Evolutionary conservation across 2,113 vertebrate species (phyloP).

Genomic region (Poeciliopsis retropinna): DNA sequence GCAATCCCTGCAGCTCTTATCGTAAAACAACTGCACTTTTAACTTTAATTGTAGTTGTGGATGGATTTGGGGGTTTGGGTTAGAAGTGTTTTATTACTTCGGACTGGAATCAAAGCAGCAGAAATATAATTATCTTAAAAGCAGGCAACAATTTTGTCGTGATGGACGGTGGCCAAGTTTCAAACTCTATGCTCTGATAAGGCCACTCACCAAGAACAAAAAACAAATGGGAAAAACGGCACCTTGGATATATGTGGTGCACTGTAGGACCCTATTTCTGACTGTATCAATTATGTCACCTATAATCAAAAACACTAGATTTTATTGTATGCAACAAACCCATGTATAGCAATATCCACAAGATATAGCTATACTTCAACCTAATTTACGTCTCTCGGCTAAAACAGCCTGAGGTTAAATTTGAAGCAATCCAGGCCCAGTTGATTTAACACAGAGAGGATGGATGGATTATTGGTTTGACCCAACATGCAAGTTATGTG

Average conservation of each 20-base stretch:
- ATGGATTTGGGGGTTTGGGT: constrained; percentile 69
- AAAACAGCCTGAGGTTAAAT: neutral
- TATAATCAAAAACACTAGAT: neutral
- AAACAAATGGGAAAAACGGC: constrained; percentile 2
- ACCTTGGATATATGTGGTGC: neutral
- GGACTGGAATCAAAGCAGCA: constrained; percentile 74
- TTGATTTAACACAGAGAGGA: neutral
- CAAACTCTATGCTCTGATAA: constrained; percentile 45
- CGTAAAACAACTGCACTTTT: constrained; percentile 84
- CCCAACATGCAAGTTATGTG: neutral
- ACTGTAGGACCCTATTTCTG: neutral
- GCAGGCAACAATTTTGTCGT: constrained; percentile 71
- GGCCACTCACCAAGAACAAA: constrained; percentile 44
- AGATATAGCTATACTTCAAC: neutral
- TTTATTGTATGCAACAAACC: neutral
- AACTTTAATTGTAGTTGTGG: constrained; percentile 82
- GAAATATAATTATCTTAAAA: constrained; percentile 76
- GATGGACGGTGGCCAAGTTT: constrained; percentile 63
- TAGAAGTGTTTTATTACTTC: constrained; percentile 78
- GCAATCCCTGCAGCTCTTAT: constrained; percentile 78
- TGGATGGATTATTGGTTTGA: neutral
- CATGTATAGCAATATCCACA: neutral
- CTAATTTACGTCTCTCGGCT: neutral
- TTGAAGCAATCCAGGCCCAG: neutral
- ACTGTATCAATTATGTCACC: constrained; percentile 1